These are phyloP conservation scores for Pelagia noctiluca DNA, from an alignment of 30 jellyfish, hydroid and myxozoan genomes.

Conservation along the genomic window DNA sequence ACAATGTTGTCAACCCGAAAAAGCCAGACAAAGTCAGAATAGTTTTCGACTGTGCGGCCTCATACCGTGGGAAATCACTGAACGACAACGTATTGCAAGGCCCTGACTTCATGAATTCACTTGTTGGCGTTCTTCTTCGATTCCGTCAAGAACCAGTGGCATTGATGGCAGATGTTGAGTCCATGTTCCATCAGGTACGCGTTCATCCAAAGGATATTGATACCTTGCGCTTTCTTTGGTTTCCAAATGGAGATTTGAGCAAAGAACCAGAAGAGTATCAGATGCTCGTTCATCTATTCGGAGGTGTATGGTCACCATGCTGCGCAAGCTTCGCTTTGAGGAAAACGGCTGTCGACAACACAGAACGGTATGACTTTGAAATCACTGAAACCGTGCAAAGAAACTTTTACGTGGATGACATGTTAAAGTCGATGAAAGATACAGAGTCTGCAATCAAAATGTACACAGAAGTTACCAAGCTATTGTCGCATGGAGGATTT, in stretches of 20 bases:
- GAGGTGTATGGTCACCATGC: too few relatives aligned
- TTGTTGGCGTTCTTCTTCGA: constrained; percentile 35
- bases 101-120: constrained; percentile 25
- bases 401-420: constrained; percentile 14
- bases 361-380: neutral
- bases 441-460: neutral
- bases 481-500: constrained; percentile 12
- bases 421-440: constrained; percentile 9
- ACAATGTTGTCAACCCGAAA: constrained; percentile 41
- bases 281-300: constrained; percentile 53
- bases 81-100: constrained; percentile 30
- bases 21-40: constrained; percentile 41
- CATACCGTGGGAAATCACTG: constrained; percentile 8
- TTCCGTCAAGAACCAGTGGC: constrained; percentile 43
- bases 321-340: constrained; percentile 42
- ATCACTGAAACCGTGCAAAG: constrained; percentile 6
- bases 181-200: constrained; percentile 46
- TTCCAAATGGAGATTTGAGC: constrained; percentile 9
- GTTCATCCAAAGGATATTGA: constrained; percentile 28
- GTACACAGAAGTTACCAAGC: neutral
- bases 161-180: constrained; percentile 29
- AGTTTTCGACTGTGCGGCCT: constrained; percentile 29
- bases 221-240: constrained; percentile 46
- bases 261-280: neutral
- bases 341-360: constrained; percentile 29